Base-by-base conservation (phyloP, 2,113 vertebrate species). In the Rostratula benghalensis region DNA sequence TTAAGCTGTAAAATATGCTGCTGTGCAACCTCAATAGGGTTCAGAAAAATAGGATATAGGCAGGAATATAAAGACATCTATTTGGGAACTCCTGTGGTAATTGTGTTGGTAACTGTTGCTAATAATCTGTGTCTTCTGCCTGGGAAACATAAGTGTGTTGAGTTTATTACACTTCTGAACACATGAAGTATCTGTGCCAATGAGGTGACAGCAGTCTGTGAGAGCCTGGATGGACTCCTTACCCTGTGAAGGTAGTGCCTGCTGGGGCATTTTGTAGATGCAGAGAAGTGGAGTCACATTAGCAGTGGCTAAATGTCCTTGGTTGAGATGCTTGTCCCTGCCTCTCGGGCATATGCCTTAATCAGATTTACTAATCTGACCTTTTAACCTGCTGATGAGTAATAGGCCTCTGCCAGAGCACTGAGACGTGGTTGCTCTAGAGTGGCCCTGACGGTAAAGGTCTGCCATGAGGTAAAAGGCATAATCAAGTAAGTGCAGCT, bases 321-420 rank as follows among this genome's bases (percentile, higher is more conserved):
- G 54, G 10, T 41, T 51, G 83, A 76, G 68, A 45, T 83, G 79
- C 51, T 39, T 85, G 67, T 33, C 53, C 25, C 60, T 67, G 80
- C 43, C 83, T 83, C 48, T 51, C 0, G 2, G 83, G 59, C 3
- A 2, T 87, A 4, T 67, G 79, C 90, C 45, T 39, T 85, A 77
- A 87, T 37, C 33, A 41, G 77, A 43, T 94, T 81, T 93, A 28
- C 67, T 80, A 46, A 46, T 41, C 85, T 90, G 94, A 80, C 93
- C 93, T 94, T 94, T 95, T 95, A 93, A 95, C 96, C 81, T 0
- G 0, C 39, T 30, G 88, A 69, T 56, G 90, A 94, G 65, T 94
- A 87, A 82, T 10, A 85, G 74, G 41, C 25, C 57, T 86, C 33
- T 80, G 76, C 60, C 83, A 14, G 14, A 35, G 61, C 12, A 10